phyloP scores from a whole-genome alignment of 2,888 invertebrate species.

The Agriopis leucophaearia region DNA sequence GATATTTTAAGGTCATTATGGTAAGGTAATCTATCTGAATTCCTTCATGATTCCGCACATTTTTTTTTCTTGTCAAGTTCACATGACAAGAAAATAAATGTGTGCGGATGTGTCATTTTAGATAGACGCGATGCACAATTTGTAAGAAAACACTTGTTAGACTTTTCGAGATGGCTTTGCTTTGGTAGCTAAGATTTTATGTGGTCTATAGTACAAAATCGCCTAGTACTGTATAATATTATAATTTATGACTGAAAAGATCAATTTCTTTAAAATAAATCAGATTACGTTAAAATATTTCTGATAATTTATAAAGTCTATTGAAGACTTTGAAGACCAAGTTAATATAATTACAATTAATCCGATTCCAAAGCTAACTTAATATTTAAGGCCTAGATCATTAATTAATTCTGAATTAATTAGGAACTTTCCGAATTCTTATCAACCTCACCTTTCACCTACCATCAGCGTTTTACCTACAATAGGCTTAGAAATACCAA shows the following conservation, averaged over 20 bases:
- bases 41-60: neutral
- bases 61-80: neutral
- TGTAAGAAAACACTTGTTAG: too few species aligned
- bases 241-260: neutral
- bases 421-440: conserved; percentile 21
- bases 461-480: conserved; percentile 27
- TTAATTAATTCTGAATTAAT: conserved; percentile 24
- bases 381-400: conserved; percentile 15
- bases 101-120: neutral
- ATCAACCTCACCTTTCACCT: conserved; percentile 24
- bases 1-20: conserved; percentile 12
- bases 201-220: too few species aligned
- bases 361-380: conserved; percentile 1
- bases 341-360: conserved; percentile 6
- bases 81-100: neutral
- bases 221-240: too few species aligned
- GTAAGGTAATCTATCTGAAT: neutral
- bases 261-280: neutral
- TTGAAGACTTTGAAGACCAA: neutral
- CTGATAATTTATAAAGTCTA: neutral
- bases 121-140: too few species aligned
- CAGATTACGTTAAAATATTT: neutral
- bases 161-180: too few species aligned
- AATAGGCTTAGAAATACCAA: conserved; percentile 40
- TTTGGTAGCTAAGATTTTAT: too few species aligned